Conservation (phyloP, 2,888 invertebrate genomes). For the Cerastis rubricosa region DNA sequence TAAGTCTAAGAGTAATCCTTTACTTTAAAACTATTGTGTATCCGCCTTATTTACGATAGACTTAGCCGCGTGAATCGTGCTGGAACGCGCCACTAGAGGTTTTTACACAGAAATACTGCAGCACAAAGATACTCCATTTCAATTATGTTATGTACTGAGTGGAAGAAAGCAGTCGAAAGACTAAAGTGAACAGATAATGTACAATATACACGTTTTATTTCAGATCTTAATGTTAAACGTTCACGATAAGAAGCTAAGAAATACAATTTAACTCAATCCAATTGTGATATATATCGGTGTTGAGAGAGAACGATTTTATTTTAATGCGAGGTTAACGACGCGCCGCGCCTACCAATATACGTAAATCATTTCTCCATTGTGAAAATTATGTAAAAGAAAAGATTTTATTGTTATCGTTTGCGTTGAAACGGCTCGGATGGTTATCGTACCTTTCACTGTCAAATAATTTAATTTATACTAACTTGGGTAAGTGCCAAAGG, state of each 20-base stretch:
- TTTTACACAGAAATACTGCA: slow-evolving; percentile 68
- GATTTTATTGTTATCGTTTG: slow-evolving; percentile 43
- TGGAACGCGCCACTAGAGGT: slow-evolving; percentile 67
- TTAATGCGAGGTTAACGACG: slow-evolving; percentile 51
- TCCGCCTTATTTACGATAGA: slow-evolving; percentile 72
- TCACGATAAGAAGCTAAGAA: slow-evolving; percentile 43
- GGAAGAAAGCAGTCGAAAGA: slow-evolving; percentile 24
- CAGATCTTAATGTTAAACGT: slow-evolving; percentile 45
- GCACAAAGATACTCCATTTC: slow-evolving; percentile 60
- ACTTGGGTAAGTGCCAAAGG: slow-evolving; percentile 11
- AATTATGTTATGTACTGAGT: slow-evolving; percentile 58
- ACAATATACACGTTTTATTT: slow-evolving; percentile 51
- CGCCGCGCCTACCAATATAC: slow-evolving; percentile 46
- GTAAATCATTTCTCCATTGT: slow-evolving; percentile 44
- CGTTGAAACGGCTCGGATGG: slow-evolving; percentile 41
- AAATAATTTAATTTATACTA: slow-evolving; percentile 38
- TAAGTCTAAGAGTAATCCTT: slow-evolving; percentile 72
- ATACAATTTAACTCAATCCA: slow-evolving; percentile 57
- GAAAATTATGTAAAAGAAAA: slow-evolving; percentile 51
- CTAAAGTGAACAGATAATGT: slow-evolving; percentile 50
- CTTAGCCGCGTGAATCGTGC: slow-evolving; percentile 71
- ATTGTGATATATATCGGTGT: slow-evolving; percentile 53
- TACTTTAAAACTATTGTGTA: slow-evolving; percentile 67
- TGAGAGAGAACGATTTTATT: slow-evolving; percentile 49
- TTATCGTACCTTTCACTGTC: slow-evolving; percentile 44